Conservation (phyloP, 2,797 vertebrate genomes). For the Pantherophis alleghaniensis region DNA sequence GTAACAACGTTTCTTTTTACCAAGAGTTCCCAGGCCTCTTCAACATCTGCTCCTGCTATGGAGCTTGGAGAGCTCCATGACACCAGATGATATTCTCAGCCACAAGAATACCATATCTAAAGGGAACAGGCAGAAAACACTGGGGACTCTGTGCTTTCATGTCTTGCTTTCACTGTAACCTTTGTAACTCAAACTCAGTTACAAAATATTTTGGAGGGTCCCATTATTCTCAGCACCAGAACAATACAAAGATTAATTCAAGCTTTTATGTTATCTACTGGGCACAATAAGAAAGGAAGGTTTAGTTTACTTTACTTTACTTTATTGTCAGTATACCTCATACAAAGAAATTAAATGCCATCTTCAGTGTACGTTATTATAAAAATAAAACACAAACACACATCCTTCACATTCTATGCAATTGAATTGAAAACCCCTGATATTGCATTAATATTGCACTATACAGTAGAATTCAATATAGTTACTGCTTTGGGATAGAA, state of each 20-base stretch:
- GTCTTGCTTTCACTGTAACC: constrained; percentile 2
- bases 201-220: neutral
- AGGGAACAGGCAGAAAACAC: neutral
- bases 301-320: too few relatives aligned
- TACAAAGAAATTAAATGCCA: too few relatives aligned
- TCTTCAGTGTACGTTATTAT: too few relatives aligned
- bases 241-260: neutral
- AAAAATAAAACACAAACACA: too few relatives aligned
- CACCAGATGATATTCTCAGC: constrained; percentile 1
- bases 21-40: neutral
- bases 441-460: too few relatives aligned
- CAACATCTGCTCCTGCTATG: neutral
- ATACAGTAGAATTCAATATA: too few relatives aligned
- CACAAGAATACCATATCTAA: neutral
- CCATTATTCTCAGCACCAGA: neutral
- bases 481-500: too few relatives aligned
- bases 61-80: constrained; percentile 12
- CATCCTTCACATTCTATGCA: too few relatives aligned
- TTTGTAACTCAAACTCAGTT: neutral
- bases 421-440: too few relatives aligned
- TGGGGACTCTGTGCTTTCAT: neutral
- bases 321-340: too few relatives aligned
- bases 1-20: neutral
- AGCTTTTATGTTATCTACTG: neutral
- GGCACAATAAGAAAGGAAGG: neutral